Conservation (phyloP, 2,888 invertebrate genomes). For the Didymodactylos carnosus region DNA sequence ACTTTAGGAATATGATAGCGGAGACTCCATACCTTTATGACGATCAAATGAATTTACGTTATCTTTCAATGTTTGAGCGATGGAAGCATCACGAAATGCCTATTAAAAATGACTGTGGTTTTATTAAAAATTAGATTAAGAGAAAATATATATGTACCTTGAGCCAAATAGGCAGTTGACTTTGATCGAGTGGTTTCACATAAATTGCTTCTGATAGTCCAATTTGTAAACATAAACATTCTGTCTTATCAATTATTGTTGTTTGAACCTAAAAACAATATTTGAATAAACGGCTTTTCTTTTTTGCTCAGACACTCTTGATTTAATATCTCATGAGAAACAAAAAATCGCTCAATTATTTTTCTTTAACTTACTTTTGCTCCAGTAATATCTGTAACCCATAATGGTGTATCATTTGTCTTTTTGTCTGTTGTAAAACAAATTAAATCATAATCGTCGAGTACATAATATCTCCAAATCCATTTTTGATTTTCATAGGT, state of each 20-base stretch:
- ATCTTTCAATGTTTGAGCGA: neutral
- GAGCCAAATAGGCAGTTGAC: neutral
- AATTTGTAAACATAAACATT: neutral
- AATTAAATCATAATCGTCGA: neutral
- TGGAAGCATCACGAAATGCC: neutral
- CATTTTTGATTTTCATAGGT: neutral
- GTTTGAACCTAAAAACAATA: too few relatives aligned
- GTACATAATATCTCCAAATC: neutral
- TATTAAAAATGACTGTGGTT: neutral
- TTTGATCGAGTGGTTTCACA: neutral
- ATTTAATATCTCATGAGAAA: too few relatives aligned
- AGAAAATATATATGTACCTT: too few relatives aligned
- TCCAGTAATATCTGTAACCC: neutral
- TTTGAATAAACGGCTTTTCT: too few relatives aligned
- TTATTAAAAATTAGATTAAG: neutral
- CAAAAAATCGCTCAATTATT: too few relatives aligned
- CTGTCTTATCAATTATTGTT: neutral
- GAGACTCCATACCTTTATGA: too few relatives aligned
- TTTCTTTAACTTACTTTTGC: too few relatives aligned
- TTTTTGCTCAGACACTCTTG: too few relatives aligned
- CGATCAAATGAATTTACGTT: too few relatives aligned
- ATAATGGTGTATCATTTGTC: neutral
- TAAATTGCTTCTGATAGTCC: neutral
- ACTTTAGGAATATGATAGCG: too few relatives aligned
- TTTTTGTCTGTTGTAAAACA: neutral